A percentile compares a stretch with the other conserved stretches of the same genome.
Evolutionary conservation across 2,888 invertebrate species (phyloP).

Genomic region (Clusia tigrina): DNA sequence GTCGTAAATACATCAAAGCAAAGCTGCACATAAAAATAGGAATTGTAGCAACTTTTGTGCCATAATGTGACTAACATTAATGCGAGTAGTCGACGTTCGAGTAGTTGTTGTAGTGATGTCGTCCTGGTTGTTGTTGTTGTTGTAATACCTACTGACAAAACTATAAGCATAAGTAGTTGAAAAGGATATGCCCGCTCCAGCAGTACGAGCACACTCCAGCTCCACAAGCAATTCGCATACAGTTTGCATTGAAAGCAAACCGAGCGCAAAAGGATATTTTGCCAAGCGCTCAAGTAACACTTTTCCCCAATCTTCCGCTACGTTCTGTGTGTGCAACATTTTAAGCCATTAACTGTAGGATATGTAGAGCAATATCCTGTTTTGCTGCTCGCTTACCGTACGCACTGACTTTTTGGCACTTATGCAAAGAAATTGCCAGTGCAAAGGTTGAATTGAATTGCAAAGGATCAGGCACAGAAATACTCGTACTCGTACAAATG

Average conservation of each 20-base stretch:
- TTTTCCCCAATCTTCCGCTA: neutral
- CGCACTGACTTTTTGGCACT: slow-evolving; percentile 15
- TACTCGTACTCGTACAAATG: neutral
- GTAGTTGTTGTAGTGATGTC: too few relatives aligned
- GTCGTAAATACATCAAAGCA: too few relatives aligned
- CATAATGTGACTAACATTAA: too few relatives aligned
- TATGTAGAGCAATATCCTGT: slow-evolving; percentile 11
- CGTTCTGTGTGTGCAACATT: neutral
- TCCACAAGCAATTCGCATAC: neutral
- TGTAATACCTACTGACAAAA: too few relatives aligned
- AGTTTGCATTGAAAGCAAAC: neutral
- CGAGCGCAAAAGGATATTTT: slow-evolving; percentile 6
- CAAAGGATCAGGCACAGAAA: neutral
- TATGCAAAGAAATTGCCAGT: slow-evolving; percentile 8
- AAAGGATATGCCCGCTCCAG: too few relatives aligned
- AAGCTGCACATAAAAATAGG: too few relatives aligned
- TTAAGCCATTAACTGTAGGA: slow-evolving; percentile 4
- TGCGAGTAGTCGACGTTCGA: too few relatives aligned
- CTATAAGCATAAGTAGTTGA: too few relatives aligned
- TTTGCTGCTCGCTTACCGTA: too few relatives aligned
- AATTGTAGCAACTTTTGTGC: too few relatives aligned
- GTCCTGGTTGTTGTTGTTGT: too few relatives aligned
- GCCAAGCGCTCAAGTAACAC: neutral
- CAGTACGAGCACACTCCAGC: neutral
- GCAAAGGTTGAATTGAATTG: too few relatives aligned